These are phyloP conservation scores for Teleiodes luculella DNA, from an alignment of 2,888 invertebrate species.

Conservation along the genomic window DNA sequence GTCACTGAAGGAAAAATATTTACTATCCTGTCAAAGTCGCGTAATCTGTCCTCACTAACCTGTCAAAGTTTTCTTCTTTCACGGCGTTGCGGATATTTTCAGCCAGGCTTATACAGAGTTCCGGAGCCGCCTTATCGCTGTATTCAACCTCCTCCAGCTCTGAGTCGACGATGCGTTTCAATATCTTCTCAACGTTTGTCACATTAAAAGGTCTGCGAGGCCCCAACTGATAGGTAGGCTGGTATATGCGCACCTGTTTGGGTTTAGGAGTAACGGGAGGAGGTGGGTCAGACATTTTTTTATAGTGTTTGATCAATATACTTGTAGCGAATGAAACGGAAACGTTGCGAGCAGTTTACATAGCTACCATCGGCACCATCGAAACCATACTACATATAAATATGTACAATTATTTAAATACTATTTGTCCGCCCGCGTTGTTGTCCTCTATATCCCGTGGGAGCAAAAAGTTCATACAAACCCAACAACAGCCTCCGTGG, in stretches of 20 bases:
- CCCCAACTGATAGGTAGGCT: slow-evolving; percentile 82
- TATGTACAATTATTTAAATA: too few relatives aligned
- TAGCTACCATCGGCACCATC: too few relatives aligned
- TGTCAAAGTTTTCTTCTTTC: slow-evolving; percentile 83
- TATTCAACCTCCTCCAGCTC: slow-evolving; percentile 80
- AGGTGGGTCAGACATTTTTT: slow-evolving; percentile 17
- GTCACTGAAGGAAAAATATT: too few relatives aligned
- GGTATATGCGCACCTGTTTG: slow-evolving; percentile 71
- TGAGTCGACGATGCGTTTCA: slow-evolving; percentile 77
- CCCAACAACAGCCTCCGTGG: too few relatives aligned
- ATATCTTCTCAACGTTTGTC: slow-evolving; percentile 79
- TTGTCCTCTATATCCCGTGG: too few relatives aligned
- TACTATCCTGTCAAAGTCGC: too few relatives aligned
- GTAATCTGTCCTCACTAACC: slow-evolving; percentile 54
- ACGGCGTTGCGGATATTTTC: slow-evolving; percentile 79
- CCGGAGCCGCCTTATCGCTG: slow-evolving; percentile 79
- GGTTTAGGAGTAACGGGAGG: slow-evolving; percentile 24
- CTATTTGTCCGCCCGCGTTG: too few relatives aligned
- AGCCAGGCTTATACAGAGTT: slow-evolving; percentile 78
- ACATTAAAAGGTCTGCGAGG: slow-evolving; percentile 80
- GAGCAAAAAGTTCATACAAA: too few relatives aligned
- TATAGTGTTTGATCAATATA: slow-evolving; percentile 47
- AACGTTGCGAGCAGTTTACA: too few relatives aligned
- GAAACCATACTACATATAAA: too few relatives aligned
- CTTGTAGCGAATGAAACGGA: too few relatives aligned